Percentiles rank a stretch among this genome's conserved stretches.
Evolutionary conservation across 2,888 invertebrate species (phyloP).

Genomic region (Agapostemon virescens): DNA sequence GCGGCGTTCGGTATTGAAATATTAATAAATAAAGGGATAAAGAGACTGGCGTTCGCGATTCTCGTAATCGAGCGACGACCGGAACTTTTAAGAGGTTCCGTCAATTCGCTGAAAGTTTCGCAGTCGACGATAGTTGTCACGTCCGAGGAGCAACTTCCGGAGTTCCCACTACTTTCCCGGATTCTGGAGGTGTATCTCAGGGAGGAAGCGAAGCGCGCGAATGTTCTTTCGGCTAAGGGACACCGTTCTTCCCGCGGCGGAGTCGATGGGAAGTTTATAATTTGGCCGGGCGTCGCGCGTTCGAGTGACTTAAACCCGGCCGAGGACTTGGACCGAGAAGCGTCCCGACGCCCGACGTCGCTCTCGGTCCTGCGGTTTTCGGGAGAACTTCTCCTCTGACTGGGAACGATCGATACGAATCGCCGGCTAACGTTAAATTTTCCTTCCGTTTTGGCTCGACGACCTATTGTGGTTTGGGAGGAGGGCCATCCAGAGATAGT

Average conservation of each 20-base stretch:
- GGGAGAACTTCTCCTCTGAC: slow-evolving; percentile 47
- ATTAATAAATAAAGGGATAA: slow-evolving; percentile 11
- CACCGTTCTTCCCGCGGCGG: slow-evolving; percentile 9
- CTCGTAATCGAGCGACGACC: slow-evolving; percentile 1
- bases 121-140: slow-evolving; percentile 24
- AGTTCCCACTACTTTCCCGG: slow-evolving; percentile 21
- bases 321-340: slow-evolving; percentile 39
- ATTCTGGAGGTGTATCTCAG: not conserved
- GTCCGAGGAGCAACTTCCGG: slow-evolving; percentile 4
- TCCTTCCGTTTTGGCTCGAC: slow-evolving; percentile 60
- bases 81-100: slow-evolving; percentile 22
- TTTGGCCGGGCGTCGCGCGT: slow-evolving; percentile 31
- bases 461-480: slow-evolving; percentile 40
- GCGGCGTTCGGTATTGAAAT: not conserved
- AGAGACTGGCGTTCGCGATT: not conserved
- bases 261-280: slow-evolving; percentile 52
- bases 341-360: slow-evolving; percentile 21
- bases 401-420: slow-evolving; percentile 58
- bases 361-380: slow-evolving; percentile 48
- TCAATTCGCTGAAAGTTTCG: slow-evolving; percentile 21
- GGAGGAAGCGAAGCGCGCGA: not conserved
- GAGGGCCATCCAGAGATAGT: slow-evolving; percentile 33
- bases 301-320: slow-evolving; percentile 39
- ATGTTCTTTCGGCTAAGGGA: slow-evolving; percentile 26
- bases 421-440: slow-evolving; percentile 61